phyloP scores from a whole-genome alignment of 1,140 invertebrate species.

The Pygmarrhopalites habei region DNA sequence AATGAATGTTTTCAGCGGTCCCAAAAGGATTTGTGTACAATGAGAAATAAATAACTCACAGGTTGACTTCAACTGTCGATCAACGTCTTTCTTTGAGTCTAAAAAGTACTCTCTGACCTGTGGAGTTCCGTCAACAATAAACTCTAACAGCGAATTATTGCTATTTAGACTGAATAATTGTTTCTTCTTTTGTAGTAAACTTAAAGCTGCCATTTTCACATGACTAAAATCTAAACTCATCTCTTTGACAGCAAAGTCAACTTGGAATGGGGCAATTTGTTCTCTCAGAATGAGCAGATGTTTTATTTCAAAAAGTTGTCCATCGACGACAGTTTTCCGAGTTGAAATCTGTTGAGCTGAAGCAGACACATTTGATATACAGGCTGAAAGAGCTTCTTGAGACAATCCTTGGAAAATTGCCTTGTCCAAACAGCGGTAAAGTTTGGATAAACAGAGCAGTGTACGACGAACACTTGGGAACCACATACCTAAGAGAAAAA shows the following conservation, averaged over 20 bases:
- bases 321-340: conserved; percentile 71
- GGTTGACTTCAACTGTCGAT: conserved; percentile 79
- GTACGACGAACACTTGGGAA: conserved; percentile 94
- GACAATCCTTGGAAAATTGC: conserved; percentile 93
- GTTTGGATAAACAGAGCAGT: conserved; percentile 84
- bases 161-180: conserved; percentile 78
- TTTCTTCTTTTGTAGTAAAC: conserved; percentile 74
- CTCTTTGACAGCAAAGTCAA: conserved; percentile 89
- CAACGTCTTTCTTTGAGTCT: conserved; percentile 91
- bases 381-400: conserved; percentile 85
- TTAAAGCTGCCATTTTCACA: conserved; percentile 76
- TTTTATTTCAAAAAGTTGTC: conserved; percentile 93
- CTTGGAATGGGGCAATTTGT: conserved; percentile 97
- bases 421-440: conserved; percentile 90
- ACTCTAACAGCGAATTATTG: conserved; percentile 87
- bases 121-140: conserved; percentile 82
- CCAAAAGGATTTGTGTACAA: conserved; percentile 65
- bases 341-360: conserved; percentile 64
- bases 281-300: conserved; percentile 93
- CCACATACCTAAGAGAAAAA: no score
- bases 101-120: conserved; percentile 84
- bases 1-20: conserved; percentile 62
- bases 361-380: conserved; percentile 77
- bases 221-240: conserved; percentile 85
- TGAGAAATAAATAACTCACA: conserved; percentile 86